Conservation (phyloP, 1,140 invertebrate genomes). For the Nomia melanderi region DNA sequence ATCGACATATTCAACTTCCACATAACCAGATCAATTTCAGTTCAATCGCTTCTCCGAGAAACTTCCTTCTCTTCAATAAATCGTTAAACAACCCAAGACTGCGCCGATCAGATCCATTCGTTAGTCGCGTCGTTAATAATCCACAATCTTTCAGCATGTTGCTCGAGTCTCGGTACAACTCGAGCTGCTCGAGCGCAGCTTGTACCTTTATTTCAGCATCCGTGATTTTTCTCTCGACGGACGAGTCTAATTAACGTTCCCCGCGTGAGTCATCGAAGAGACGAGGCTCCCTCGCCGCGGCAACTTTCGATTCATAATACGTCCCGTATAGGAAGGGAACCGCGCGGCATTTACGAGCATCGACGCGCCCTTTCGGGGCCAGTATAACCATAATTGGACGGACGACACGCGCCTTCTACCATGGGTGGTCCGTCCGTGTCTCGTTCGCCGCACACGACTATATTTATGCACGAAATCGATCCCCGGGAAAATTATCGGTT, state of each 20-base stretch:
- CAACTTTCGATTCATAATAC: slow-evolving; percentile 2
- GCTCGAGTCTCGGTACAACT: no score
- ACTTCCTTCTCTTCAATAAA: no score
- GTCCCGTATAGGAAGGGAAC: background rate
- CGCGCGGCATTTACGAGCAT: slow-evolving; percentile 2
- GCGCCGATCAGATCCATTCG: no score
- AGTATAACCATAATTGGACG: slow-evolving; percentile 48
- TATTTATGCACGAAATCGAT: slow-evolving; percentile 51
- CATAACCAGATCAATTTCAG: no score
- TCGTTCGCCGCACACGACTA: slow-evolving; percentile 17
- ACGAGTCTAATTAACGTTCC: background rate
- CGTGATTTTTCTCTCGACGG: background rate
- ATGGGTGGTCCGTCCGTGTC: slow-evolving; percentile 56
- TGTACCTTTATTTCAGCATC: background rate
- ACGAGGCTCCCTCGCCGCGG: background rate
- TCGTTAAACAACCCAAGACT: no score
- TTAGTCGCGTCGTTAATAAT: no score
- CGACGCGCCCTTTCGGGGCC: background rate
- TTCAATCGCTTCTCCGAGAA: no score
- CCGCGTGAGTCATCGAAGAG: background rate
- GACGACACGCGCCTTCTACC: slow-evolving; percentile 55
- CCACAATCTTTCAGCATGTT: no score
- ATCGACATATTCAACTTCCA: no score
- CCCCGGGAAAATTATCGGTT: slow-evolving; percentile 46
- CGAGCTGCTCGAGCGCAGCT: no score